These are phyloP conservation scores for Noctua comes DNA, from an alignment of 2,888 invertebrate genomes.

Conservation along the genomic window DNA sequence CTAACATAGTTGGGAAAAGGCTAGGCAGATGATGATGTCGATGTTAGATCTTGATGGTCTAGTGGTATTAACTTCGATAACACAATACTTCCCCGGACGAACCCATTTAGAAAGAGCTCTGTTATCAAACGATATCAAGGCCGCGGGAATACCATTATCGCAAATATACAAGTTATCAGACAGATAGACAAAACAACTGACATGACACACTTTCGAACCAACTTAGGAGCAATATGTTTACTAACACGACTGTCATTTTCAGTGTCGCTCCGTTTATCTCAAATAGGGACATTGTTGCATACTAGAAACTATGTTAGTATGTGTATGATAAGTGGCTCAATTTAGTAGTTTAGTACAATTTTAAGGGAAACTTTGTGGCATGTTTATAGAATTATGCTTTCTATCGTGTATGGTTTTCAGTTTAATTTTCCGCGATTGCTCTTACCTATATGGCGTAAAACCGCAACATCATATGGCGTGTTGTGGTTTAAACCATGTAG, in stretches of 20 bases:
- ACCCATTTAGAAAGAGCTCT: neutral
- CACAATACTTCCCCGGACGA: neutral
- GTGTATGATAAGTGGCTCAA: conserved; percentile 27
- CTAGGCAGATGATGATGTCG: too few relatives aligned
- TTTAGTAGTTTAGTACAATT: conserved; percentile 41
- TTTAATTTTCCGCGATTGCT: neutral
- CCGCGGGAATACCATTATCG: conserved; percentile 7
- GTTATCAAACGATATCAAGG: conserved; percentile 18
- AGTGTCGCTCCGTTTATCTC: conserved; percentile 49
- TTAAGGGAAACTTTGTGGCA: neutral
- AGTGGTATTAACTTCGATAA: neutral
- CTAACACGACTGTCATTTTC: conserved; percentile 26
- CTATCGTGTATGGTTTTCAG: conserved; percentile 5
- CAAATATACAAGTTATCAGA: conserved; percentile 22
- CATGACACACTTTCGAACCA: conserved; percentile 36
- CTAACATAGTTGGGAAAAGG: too few relatives aligned
- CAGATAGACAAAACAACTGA: conserved; percentile 19
- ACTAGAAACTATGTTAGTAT: conserved; percentile 16
- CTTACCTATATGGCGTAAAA: neutral
- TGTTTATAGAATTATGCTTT: conserved; percentile 16
- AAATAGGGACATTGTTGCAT: conserved; percentile 38
- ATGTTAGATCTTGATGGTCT: neutral
- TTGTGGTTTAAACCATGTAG: neutral
- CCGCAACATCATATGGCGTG: neutral
- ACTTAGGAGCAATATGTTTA: conserved; percentile 19